These are phyloP conservation scores for Phortica okadai DNA, from an alignment of 2,888 invertebrate genomes.

Conservation along the genomic window DNA sequence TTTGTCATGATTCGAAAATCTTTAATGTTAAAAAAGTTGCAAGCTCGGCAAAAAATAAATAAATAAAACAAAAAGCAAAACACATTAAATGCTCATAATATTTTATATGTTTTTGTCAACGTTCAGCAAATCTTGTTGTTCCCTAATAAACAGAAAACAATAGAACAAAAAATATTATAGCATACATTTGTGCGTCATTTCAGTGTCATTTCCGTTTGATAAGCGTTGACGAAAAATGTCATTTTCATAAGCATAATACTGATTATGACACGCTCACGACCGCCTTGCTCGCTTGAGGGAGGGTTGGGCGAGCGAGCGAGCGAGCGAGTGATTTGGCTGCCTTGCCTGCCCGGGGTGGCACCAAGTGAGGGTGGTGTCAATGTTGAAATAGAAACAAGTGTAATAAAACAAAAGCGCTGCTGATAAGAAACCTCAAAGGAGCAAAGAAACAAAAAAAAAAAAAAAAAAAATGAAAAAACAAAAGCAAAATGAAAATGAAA, in stretches of 20 bases:
- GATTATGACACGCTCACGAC: constrained; percentile 66
- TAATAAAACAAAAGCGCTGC: constrained; percentile 44
- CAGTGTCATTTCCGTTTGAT: constrained; percentile 41
- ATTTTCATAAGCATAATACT: constrained; percentile 73
- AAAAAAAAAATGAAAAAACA: neutral
- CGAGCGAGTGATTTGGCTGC: too few species aligned
- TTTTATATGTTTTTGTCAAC: constrained; percentile 24
- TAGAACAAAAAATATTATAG: constrained; percentile 26
- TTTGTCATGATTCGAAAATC: neutral
- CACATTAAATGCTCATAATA: constrained; percentile 19
- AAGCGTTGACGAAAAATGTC: constrained; percentile 53
- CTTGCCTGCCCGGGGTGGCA: neutral
- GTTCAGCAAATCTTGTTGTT: neutral
- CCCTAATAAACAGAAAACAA: neutral
- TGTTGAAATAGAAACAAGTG: constrained; percentile 28
- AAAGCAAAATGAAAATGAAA: neutral
- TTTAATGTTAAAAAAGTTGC: neutral
- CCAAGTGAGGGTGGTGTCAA: constrained; percentile 54
- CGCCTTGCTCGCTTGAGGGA: constrained; percentile 20
- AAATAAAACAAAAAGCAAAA: too few species aligned
- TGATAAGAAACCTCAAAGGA: constrained; percentile 46
- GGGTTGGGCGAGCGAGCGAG: neutral
- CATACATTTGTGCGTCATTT: constrained; percentile 32
- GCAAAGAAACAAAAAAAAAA: neutral
- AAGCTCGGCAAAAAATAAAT: neutral